Evolutionary conservation across 2,888 invertebrate genomes (phyloP).

Genomic region (Periphyllus acericola): DNA sequence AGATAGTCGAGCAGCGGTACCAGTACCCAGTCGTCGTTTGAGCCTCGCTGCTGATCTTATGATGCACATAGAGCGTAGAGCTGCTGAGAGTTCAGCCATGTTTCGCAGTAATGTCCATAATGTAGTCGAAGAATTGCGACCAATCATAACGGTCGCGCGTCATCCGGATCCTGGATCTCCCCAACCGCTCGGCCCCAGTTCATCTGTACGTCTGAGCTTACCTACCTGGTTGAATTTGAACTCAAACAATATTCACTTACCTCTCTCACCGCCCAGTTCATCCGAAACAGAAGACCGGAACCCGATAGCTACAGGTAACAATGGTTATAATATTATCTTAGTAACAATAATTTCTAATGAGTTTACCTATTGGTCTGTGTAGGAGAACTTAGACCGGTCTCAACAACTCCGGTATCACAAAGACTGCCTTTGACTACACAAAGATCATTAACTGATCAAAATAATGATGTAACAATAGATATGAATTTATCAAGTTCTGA

Average conservation of each 20-base stretch:
- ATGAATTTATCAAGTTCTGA: constrained; percentile 49
- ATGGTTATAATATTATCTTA: not conserved
- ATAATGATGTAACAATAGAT: constrained; percentile 53
- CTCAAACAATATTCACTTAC: constrained; percentile 36
- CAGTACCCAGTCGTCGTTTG: constrained; percentile 51
- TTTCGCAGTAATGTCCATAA: constrained; percentile 67
- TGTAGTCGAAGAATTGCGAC: constrained; percentile 75
- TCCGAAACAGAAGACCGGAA: constrained; percentile 62
- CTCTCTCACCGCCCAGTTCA: constrained; percentile 46
- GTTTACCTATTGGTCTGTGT: not conserved
- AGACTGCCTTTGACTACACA: constrained; percentile 45
- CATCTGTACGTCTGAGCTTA: constrained; percentile 69
- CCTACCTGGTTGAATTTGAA: constrained; percentile 66
- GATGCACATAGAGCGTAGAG: constrained; percentile 63
- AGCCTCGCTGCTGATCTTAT: constrained; percentile 63
- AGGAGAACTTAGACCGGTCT: constrained; percentile 36
- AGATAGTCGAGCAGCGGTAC: constrained; percentile 40
- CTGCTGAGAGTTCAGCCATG: constrained; percentile 65
- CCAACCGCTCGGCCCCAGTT: constrained; percentile 65
- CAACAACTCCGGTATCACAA: constrained; percentile 48
- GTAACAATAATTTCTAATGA: not conserved
- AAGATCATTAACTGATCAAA: constrained; percentile 29
- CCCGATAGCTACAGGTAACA: constrained; percentile 58
- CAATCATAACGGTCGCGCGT: constrained; percentile 72
- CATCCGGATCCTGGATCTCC: constrained; percentile 69